Base-by-base conservation (phyloP, 2,113 vertebrate species). In the Quiscalus mexicanus region DNA sequence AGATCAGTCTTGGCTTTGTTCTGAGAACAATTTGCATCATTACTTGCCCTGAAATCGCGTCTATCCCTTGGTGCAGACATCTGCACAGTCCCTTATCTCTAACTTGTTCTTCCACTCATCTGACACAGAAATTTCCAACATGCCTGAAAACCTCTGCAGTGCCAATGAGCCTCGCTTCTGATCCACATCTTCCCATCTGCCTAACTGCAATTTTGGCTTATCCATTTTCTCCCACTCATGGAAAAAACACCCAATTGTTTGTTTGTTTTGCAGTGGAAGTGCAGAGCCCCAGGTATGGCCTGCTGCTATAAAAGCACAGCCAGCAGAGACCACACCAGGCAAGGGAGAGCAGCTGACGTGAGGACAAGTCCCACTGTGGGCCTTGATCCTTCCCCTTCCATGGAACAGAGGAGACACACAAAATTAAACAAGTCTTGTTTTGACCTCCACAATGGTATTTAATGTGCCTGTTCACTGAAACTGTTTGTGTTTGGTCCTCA, bases 91-190 rank as follows among this genome's bases (percentile, higher is more conserved):
- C 41, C 24, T 60, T 90, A 84, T 81, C 79, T 75, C 33, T 35
- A 59, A 45, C 41, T 84, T 35, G 33, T 60, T 80, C 86, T 65
- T 67, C 52, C 69, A 45, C 13, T 50, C 64, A 70, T 42, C 74
- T 71, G 53, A 74, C 59, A 53, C 22, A 53, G 31, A 62, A 41
- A 65, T 79, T 53, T 69, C 75, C 67, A 71, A 39, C 8, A 2
- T 6, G 35, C 73, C 75, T 62, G 52, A 81, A 91, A 44, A 23
- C 6, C 56, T 50, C 33, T 41, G 45, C 52, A 56, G 45, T 17
- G 59, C n/a, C 89, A 69, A 5, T 0, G 3, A 85, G n/a, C 4
- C 4, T 41, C 9, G 0, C 31, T 68, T 13, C 3, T 0, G 19
- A 76, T 73, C 53, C 86, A n/a, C 41, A 23, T 50, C 59, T 59